Evolutionary conservation across 2,888 invertebrate genomes (phyloP).

Genomic region (Crepidodera aurea): DNA sequence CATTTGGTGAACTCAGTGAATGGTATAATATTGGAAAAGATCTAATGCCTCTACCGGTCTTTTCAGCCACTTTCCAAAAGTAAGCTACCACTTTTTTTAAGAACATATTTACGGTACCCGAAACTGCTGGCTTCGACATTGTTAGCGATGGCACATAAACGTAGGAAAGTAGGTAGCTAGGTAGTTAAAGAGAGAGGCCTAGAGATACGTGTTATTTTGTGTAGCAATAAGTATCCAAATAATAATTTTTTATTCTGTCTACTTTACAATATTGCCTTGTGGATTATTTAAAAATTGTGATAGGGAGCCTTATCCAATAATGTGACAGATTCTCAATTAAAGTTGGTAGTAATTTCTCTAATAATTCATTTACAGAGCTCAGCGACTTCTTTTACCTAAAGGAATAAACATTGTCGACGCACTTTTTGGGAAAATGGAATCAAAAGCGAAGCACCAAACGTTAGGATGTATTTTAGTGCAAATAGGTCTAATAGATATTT

Average conservation of each 20-base stretch:
- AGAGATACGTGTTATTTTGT: too few relatives aligned
- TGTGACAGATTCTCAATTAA: too few relatives aligned
- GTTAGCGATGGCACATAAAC: too few relatives aligned
- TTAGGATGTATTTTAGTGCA: constrained; percentile 66
- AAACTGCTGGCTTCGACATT: too few relatives aligned
- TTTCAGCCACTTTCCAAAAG: constrained; percentile 74
- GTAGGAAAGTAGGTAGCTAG: too few relatives aligned
- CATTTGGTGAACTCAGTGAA: constrained; percentile 82
- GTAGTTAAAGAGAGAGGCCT: background rate
- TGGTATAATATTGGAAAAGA: constrained; percentile 86
- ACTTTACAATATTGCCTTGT: too few relatives aligned
- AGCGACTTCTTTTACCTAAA: constrained; percentile 34
- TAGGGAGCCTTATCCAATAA: too few relatives aligned
- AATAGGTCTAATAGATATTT: constrained; percentile 59
- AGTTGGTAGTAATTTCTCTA: too few relatives aligned
- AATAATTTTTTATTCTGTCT: too few relatives aligned
- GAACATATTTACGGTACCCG: background rate
- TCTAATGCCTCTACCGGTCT: constrained; percentile 77
- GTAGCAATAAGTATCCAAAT: too few relatives aligned
- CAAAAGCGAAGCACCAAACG: constrained; percentile 11
- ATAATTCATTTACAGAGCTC: constrained; percentile 42
- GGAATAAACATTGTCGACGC: constrained; percentile 37
- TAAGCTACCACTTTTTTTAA: constrained; percentile 49
- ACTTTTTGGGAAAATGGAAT: constrained; percentile 3
- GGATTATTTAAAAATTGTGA: too few relatives aligned